A percentile compares a stretch with the other conserved stretches of the same genome.
Evolutionary conservation across 2,113 vertebrate genomes (phyloP).

Genomic region (Archocentrus centrarchus): DNA sequence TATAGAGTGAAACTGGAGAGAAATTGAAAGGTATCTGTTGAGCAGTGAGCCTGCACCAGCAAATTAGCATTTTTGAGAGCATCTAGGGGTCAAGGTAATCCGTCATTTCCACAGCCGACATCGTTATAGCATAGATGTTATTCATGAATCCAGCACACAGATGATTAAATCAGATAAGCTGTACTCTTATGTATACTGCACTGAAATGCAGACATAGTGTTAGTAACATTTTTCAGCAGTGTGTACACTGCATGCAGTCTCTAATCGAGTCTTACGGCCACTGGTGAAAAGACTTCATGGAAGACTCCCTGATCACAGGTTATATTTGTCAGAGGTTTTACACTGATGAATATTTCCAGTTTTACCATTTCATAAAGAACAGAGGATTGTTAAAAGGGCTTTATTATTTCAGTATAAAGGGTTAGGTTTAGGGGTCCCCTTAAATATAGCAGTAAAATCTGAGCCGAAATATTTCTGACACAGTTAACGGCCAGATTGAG

Average conservation of each 20-base stretch:
- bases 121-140: slow-evolving; percentile 62
- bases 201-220: slow-evolving; percentile 26
- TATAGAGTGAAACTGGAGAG: slow-evolving; percentile 62
- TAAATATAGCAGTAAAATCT: slow-evolving; percentile 1
- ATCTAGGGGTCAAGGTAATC: slow-evolving; percentile 76
- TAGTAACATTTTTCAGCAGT: not conserved
- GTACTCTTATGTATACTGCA: slow-evolving; percentile 39
- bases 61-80: slow-evolving; percentile 77
- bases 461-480: slow-evolving; percentile 1
- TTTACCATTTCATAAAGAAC: not conserved
- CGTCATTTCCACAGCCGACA: slow-evolving; percentile 75
- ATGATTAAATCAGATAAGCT: slow-evolving; percentile 66
- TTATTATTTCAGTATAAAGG: slow-evolving; percentile 11
- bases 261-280: slow-evolving; percentile 25
- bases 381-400: not conserved
- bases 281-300: not conserved
- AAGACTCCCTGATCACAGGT: not conserved
- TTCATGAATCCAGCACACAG: slow-evolving; percentile 68
- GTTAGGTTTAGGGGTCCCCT: not conserved
- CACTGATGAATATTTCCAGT: not conserved
- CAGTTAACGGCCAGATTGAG: slow-evolving; percentile 22
- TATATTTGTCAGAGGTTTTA: slow-evolving; percentile 1
- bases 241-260: not conserved
- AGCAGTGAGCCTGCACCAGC: slow-evolving; percentile 52
- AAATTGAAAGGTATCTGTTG: slow-evolving; percentile 69